Conservation (phyloP, 2,797 vertebrate genomes). For the Ibycter americanus region DNA sequence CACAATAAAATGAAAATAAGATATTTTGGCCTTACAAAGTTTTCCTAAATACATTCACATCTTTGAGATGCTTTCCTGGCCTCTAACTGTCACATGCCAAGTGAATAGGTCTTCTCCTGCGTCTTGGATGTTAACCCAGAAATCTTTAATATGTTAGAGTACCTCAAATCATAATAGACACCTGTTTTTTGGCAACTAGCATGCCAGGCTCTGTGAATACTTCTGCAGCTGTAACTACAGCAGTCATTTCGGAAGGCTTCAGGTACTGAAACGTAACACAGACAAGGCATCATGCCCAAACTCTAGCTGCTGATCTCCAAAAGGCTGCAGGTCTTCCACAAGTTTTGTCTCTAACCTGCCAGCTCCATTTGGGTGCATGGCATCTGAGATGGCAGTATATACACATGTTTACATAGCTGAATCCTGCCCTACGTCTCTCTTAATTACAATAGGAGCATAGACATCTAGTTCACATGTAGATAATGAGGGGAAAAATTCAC, state of each 20-base stretch:
- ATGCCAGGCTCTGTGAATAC: not conserved
- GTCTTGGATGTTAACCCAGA: not conserved
- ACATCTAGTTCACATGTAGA: not conserved
- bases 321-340: not conserved
- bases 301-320: not conserved
- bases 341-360: conserved; percentile 17
- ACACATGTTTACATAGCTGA: not conserved
- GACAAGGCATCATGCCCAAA: not conserved
- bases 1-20: not conserved
- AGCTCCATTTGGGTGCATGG: conserved; percentile 16
- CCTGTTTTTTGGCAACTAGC: not conserved
- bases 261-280: not conserved
- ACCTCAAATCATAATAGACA: not conserved
- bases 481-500: not conserved
- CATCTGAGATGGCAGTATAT: not conserved
- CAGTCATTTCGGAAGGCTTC: conserved; percentile 3
- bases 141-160: not conserved
- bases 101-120: not conserved
- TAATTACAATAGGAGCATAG: not conserved
- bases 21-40: not conserved
- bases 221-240: conserved; percentile 10
- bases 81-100: not conserved
- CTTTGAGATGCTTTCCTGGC: not conserved
- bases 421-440: not conserved
- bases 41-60: not conserved